Percentiles rank a stretch among this genome's conserved stretches.
Evolutionary conservation across 2,888 invertebrate species (phyloP).

Genomic region (Ametastegia equiseti): DNA sequence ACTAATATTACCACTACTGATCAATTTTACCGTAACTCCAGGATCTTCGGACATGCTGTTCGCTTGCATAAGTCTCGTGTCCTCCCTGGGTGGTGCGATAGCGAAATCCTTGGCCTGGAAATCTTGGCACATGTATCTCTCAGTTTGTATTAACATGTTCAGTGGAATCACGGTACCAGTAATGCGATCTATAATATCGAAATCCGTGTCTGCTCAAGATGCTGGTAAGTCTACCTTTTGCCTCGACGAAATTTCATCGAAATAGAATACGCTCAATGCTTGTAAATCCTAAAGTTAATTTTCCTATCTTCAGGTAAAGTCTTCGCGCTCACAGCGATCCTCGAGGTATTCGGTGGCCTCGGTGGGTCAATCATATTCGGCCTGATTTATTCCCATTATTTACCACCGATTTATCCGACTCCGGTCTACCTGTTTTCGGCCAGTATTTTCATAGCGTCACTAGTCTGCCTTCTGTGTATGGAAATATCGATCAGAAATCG

Average conservation of each 20-base stretch:
- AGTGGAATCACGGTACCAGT: constrained; percentile 79
- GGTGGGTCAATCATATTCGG: constrained; percentile 82
- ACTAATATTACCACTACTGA: background rate
- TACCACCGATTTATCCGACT: constrained; percentile 70
- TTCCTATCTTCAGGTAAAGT: constrained; percentile 78
- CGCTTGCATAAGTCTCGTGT: constrained; percentile 56
- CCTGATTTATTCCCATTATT: constrained; percentile 77
- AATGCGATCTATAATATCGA: constrained; percentile 80
- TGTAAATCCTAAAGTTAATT: background rate
- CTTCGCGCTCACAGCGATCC: constrained; percentile 82
- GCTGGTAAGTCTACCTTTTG: constrained; percentile 73
- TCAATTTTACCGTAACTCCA: constrained; percentile 36
- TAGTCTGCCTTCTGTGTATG: background rate
- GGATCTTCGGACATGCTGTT: constrained; percentile 63
- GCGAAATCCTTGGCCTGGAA: constrained; percentile 62
- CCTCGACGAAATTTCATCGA: background rate
- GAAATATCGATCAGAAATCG: background rate
- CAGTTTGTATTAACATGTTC: constrained; percentile 76
- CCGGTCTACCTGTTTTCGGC: constrained; percentile 68
- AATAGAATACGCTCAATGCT: background rate
- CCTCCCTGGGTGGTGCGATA: constrained; percentile 47
- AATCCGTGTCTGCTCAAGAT: constrained; percentile 80
- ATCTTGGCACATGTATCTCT: constrained; percentile 74
- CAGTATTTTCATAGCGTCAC: constrained; percentile 52
- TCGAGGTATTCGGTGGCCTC: constrained; percentile 82